Base-by-base conservation (phyloP, 2,113 vertebrate genomes). In the Pedetes capensis region DNA sequence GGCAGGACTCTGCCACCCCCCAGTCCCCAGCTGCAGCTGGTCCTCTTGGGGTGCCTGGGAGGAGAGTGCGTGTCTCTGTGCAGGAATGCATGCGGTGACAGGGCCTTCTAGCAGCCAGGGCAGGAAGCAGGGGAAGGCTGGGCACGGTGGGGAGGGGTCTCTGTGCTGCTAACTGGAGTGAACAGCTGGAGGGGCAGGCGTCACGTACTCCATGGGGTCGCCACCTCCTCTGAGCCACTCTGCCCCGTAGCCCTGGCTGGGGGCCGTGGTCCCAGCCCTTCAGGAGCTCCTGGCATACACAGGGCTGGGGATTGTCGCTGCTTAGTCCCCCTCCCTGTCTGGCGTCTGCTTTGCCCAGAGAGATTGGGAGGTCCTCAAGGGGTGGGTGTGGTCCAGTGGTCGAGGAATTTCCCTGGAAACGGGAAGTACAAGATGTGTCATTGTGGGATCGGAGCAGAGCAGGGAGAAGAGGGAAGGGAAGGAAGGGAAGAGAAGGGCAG, bases 371-470 rank as follows among this genome's bases (percentile, higher is more conserved):
- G 91, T 82, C 94, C 86, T 96, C 93, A 42, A 75, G 84, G n/a
- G 63, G 84, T 2, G 89, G 96, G 97, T 57, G 95, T 3, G 47
- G 92, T 83, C 44, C 80, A 16, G 87, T 0, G 23, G 83, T 80
- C 0, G 13, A 96, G 93, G 96, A 96, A 97, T 96, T 97, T 97
- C 93, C 91, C 95, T 97, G 96, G 96, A 97, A 97, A 97, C 49
- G 89, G 94, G 95, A 97, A 97, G 96, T 94, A 83, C 95, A 89
- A 93, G 92, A 87, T 87, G 76, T 95, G 92, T 97, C 96, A 93
- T 81, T 51, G 90, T 84, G 92, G 95, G 92, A 87, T 95, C 96
- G 91, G 81, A 6, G 87, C 86, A 8, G 42, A 75, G 91, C 76
- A 68, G 87, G 2, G 23, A 12, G 32, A 0, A 3, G 59, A 53